Evolutionary conservation across 2,797 vertebrate species (phyloP), one percentile per base, ranked within the genome.

Genomic region (Poecilia wingei): DNA sequence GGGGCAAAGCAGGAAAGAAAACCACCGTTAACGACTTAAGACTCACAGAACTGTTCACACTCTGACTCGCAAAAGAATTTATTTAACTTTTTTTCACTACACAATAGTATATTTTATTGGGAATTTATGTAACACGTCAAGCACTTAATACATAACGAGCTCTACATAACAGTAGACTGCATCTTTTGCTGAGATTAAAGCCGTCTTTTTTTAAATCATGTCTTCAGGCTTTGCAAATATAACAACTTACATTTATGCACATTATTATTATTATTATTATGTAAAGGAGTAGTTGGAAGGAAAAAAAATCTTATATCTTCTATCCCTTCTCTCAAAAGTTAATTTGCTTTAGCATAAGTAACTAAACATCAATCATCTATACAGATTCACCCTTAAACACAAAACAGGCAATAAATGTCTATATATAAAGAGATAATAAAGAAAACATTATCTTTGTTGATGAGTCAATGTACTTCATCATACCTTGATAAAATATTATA

Each of bases 1-100:
- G 53, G 88, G 33, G 53, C 4, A 73, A 78, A 43, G 39, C 39
- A 72, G 73, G 39, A 39, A 0, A 77, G 45, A 82, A 4, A n/a
- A n/a, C 25, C 3, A 66, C 31, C 1, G 10, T 25, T 43, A 12
- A 41, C 4, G 1, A 41, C 9, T 68, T 13, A 41, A 41, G 0
- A 68, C 22, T 43, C 25, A 59, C 14, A 25, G 36, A 25, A 68
- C 12, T 20, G 33, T 39, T 4, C 5, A 3, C 3, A 68, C 22
- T 43, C 14, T 20, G 20, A 68, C 36, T 25, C 0, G 36, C 39
- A 68, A 68, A 68, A 68, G 20, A 10, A 68, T 41, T 68, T 39
- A 25, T 68, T 3, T 3, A 25, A 22, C 33, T 7, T 33, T 36
- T 31, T 36, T 18, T 33, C 6, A 33, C 13, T 33, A 18, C 31